Conservation (phyloP, 2,113 vertebrate genomes). For the Bucco capensis region DNA sequence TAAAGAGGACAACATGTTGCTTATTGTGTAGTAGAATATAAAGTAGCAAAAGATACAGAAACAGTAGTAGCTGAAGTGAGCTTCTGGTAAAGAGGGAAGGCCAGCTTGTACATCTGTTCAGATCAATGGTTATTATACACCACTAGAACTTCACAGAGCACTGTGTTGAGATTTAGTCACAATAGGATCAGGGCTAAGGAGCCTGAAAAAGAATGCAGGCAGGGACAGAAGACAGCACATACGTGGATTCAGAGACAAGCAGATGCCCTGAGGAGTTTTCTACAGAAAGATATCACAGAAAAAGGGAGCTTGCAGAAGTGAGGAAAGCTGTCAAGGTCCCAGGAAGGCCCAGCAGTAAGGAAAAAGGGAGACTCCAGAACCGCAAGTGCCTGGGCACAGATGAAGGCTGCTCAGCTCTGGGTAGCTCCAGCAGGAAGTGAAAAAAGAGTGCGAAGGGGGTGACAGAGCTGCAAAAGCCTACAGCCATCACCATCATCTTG, state of each 20-base stretch:
- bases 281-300: neutral
- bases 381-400: neutral
- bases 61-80: neutral
- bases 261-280: neutral
- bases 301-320: neutral
- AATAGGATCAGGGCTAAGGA: neutral
- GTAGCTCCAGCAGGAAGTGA: neutral
- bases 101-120: rapidly evolving
- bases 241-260: neutral
- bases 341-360: too few species aligned
- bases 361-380: too few species aligned
- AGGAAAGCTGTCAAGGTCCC: neutral
- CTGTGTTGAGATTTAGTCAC: neutral
- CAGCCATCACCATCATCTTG: neutral
- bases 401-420: neutral
- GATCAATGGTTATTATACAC: neutral
- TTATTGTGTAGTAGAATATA: too few species aligned
- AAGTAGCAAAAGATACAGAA: neutral
- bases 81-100: neutral
- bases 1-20: too few species aligned
- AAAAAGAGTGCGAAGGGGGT: neutral
- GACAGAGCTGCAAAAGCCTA: neutral
- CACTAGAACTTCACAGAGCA: neutral
- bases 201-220: neutral
- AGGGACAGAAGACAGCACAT: neutral